Conservation (phyloP, 2,797 vertebrate genomes). For the Chrysocyon brachyurus region DNA sequence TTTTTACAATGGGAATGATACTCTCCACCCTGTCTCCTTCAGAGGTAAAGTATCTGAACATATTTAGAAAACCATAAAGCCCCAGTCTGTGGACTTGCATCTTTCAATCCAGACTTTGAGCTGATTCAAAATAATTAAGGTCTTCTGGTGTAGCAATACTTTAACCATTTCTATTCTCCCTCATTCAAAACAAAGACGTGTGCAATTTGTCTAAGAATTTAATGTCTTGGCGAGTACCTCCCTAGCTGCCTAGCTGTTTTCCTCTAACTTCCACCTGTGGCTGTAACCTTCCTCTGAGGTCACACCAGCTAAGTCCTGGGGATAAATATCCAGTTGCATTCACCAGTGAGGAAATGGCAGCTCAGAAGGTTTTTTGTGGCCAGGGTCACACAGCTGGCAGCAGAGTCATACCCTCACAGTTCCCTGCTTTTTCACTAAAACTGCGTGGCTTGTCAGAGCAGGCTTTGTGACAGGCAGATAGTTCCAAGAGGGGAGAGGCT, state of each 20-base stretch:
- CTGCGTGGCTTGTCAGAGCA: background rate
- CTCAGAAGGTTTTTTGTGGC: background rate
- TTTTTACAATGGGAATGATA: background rate
- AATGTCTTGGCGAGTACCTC: background rate
- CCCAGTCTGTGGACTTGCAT: background rate
- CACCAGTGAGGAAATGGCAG: background rate
- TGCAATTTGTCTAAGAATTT: background rate
- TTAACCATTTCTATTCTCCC: background rate
- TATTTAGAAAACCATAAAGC: background rate
- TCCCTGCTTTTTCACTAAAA: background rate
- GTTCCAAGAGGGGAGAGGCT: background rate
- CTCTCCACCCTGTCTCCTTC: background rate
- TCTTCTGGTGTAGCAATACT: background rate
- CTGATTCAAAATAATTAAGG: background rate
- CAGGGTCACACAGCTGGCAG: background rate
- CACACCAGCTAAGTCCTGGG: background rate
- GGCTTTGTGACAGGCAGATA: background rate
- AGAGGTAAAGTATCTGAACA: background rate
- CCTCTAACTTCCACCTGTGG: background rate
- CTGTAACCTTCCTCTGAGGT: background rate
- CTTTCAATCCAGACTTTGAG: constrained; percentile 34
- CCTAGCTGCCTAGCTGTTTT: background rate
- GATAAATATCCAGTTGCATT: background rate
- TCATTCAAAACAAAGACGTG: constrained; percentile 1
- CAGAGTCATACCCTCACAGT: background rate